Percentiles rank a stretch among this genome's conserved stretches.
Evolutionary conservation across 64 coral and sea anemone species (phyloP).

Genomic region (Anthopleura sola): DNA sequence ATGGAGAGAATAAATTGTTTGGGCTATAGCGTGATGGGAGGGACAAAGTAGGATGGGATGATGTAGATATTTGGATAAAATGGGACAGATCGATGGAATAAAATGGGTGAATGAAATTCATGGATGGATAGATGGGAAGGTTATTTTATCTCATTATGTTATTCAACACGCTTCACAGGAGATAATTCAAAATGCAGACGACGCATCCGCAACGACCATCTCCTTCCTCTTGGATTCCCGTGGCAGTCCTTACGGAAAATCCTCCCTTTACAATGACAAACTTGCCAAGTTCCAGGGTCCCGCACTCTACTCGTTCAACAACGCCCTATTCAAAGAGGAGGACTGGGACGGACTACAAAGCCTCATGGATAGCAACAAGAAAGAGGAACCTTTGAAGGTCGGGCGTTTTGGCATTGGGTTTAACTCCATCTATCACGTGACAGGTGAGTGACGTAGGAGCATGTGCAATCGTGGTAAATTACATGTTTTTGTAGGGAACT

Average conservation of each 20-base stretch:
- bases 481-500: no score
- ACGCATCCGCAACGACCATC: slow-evolving; percentile 53
- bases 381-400: slow-evolving; percentile 76
- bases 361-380: slow-evolving; percentile 74
- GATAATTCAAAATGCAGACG: slow-evolving; percentile 86
- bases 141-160: no score
- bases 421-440: slow-evolving; percentile 76
- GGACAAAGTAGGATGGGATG: no score
- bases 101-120: neutral
- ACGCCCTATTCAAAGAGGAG: slow-evolving; percentile 51
- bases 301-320: slow-evolving; percentile 57
- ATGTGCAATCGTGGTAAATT: neutral
- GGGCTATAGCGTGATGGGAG: no score
- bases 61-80: no score
- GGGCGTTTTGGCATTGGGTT: slow-evolving; percentile 85
- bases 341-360: slow-evolving; percentile 69
- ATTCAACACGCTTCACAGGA: slow-evolving; percentile 11
- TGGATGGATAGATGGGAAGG: no score
- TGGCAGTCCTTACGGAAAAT: slow-evolving; percentile 29
- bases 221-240: slow-evolving; percentile 71
- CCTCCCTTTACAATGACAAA: slow-evolving; percentile 23
- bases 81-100: no score
- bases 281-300: slow-evolving; percentile 71
- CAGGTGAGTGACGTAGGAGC: slow-evolving; percentile 28
- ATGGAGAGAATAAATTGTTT: no score